A percentile compares a stretch with the other conserved stretches of the same genome.
These are phyloP conservation scores for Columba guinea DNA, from an alignment of 2,797 vertebrate genomes.

Conservation along the genomic window DNA sequence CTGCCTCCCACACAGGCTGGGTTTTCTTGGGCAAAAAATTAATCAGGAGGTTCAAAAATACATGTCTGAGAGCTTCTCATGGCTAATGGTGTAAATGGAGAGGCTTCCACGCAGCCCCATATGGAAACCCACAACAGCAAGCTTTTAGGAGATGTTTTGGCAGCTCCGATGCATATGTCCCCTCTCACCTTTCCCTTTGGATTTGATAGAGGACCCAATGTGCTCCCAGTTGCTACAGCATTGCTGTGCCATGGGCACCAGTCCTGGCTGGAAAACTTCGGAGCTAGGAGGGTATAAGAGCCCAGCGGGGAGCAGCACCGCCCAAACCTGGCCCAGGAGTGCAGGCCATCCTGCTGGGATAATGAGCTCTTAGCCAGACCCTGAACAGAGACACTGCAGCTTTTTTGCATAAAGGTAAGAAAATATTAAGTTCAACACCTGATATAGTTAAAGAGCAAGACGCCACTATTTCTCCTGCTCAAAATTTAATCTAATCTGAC, in stretches of 20 bases:
- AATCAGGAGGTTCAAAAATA: neutral
- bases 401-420: neutral
- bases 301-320: neutral
- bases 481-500: neutral
- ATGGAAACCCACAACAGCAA: rapidly evolving
- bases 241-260: rapidly evolving
- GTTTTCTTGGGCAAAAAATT: neutral
- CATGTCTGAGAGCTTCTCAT: neutral
- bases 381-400: neutral
- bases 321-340: neutral
- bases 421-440: neutral
- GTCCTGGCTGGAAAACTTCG: neutral
- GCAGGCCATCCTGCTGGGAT: rapidly evolving
- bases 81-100: neutral
- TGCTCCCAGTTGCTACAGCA: neutral
- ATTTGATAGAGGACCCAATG: neutral
- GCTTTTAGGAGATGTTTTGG: neutral
- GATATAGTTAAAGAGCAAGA: rapidly evolving
- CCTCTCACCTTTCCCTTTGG: neutral
- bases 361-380: neutral
- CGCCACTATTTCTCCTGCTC: neutral
- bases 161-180: neutral
- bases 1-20: neutral
- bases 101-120: neutral
- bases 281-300: neutral